Conservation (phyloP, 2,888 invertebrate species). For the Hofmannophila pseudospretella region DNA sequence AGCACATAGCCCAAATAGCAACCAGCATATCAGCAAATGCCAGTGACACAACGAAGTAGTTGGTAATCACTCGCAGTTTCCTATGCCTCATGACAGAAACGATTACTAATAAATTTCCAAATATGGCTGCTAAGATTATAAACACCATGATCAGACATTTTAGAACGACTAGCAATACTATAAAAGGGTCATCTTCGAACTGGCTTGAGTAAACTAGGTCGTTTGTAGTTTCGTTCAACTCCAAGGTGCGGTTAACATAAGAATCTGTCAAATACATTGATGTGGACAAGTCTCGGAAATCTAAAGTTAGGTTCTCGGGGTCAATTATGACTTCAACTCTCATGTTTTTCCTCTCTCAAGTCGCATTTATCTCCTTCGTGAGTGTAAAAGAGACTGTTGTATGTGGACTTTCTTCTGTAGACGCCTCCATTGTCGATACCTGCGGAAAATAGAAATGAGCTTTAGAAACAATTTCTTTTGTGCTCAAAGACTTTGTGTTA, state of each 20-base stretch:
- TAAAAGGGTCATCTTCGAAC: constrained; percentile 65
- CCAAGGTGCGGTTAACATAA: constrained; percentile 50
- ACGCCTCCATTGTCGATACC: constrained; percentile 4
- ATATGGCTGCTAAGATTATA: constrained; percentile 92
- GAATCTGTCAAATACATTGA: constrained; percentile 69
- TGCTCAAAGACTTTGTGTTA: not conserved
- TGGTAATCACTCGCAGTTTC: constrained; percentile 88
- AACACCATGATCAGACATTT: constrained; percentile 91
- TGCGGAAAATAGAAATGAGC: constrained; percentile 1
- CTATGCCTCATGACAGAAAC: constrained; percentile 85
- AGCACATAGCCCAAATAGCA: constrained; percentile 95
- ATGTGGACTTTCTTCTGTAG: not conserved
- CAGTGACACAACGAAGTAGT: constrained; percentile 96
- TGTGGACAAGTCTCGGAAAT: constrained; percentile 55
- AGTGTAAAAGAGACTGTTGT: not conserved
- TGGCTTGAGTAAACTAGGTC: constrained; percentile 57
- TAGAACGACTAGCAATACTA: constrained; percentile 78
- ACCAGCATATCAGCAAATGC: constrained; percentile 97
- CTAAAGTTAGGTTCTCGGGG: constrained; percentile 50
- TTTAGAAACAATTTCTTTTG: not conserved
- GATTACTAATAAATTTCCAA: constrained; percentile 94
- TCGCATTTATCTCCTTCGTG: constrained; percentile 46
- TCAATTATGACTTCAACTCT: constrained; percentile 50
- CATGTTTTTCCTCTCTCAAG: constrained; percentile 52
- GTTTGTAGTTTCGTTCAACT: constrained; percentile 50